Evolutionary conservation across 1,140 invertebrate species (phyloP), one percentile per base, ranked within the genome.

Genomic region (Hesperophylax magnus): DNA sequence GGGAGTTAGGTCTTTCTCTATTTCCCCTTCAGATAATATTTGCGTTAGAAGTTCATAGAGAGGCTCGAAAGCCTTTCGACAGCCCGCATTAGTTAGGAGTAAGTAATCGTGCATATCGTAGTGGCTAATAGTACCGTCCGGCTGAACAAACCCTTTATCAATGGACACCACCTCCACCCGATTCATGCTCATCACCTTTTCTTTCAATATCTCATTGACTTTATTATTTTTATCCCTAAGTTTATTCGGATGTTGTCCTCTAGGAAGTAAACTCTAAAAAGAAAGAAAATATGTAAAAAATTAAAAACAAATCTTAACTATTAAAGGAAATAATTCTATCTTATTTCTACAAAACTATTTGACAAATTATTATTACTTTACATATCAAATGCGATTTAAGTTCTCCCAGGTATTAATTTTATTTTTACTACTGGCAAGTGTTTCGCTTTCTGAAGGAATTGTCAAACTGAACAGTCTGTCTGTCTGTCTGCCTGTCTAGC

Each of bases 71-170:
- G 94, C 94, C 87, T 97, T 97, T 84, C 92, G 91, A 88, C 96
- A 96, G 58, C 96, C 96, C 72, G 93, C 90, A 88, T 95, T 94
- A 3, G 95, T 97, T 47, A 97, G 91, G 86, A 97, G 94, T 34
- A 97, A 91, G 88, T 97, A 98, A 88, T 98, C 97, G 86, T 94
- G 93, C 95, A 98, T 96, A 86, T 97, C 96, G 85, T 94, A 93
- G 86, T 96, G 94, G 86, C 93, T 95, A 77, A 98, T 96, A 24
- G 92, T 93, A 9, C 94, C 95, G 88, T 96, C 95, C 56, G 91
- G 90, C 85, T 95, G 93, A 53, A 97, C 91, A 84, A 96, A 92
- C 27, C 93, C 93, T 85, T 95, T 93, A 85, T 96, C 95, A 83
- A 95, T 94, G 79, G 89, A 88, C 58, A 96, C 92, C 75, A 94